Evolutionary conservation across 1,140 invertebrate species (phyloP), one percentile per base, ranked within the genome.

Genomic region (Drepana arcuata): DNA sequence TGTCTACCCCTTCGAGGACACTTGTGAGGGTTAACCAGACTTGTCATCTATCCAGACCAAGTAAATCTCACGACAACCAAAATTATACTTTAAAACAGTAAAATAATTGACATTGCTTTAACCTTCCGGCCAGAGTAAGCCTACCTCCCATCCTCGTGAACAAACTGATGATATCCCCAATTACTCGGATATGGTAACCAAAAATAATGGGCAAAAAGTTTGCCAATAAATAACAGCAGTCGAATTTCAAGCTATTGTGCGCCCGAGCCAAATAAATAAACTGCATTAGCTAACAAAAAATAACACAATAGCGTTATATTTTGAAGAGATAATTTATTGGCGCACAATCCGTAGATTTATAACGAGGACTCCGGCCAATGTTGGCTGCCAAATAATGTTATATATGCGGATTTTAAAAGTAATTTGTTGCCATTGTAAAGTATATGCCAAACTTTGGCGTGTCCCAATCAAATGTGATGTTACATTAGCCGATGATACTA

Each of bases 331-430:
- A 39, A 39, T 32, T 39, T 39, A 30, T 39, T 28, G 24, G 21
- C 21, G 32, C n/a, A n/a, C n/a, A 39, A 39, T 39, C 37, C 37
- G 28, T 26, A 32, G 26, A 39, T 39, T 39, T 39, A 39, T 39
- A 39, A 39, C 37, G n/a, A n/a, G n/a, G n/a, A 16, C 15, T 39
- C 11, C 13, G 16, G 24, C 25, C 29, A 25, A 18, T 39, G 37
- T 39, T 39, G 14, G 37, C 28, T 26, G 37, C 37, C 37, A 39
- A 39, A 39, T 32, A 39, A 12, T 30, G 23, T 39, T 39, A 39
- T 39, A 32, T 39, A 39, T 39, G 18, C 13, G 21, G 15, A 39
- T 39, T 32, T 39, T 26, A 32, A 30, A 39, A 14, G 37, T 30
- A 39, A 39, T 39, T 32, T 32, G 29, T 39, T 39, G 25, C 18